These are phyloP conservation scores for Barnardius zonarius DNA, from an alignment of 2,113 vertebrate species.

Conservation along the genomic window DNA sequence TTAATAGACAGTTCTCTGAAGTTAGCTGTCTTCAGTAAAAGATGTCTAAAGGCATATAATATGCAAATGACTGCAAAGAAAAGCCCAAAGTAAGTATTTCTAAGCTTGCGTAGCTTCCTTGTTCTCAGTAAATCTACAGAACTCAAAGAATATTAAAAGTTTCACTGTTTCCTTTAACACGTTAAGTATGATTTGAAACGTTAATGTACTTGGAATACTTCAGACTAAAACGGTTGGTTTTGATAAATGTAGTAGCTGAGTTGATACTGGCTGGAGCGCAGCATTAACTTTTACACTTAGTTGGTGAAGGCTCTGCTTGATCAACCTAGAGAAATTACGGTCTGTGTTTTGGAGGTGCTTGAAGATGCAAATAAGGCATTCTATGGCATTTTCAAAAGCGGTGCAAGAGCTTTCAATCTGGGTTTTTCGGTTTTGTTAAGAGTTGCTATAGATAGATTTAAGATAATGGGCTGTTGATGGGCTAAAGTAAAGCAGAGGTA, in stretches of 20 bases:
- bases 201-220: not conserved
- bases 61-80: not conserved
- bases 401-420: not conserved
- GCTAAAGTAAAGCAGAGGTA: not conserved
- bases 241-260: not conserved
- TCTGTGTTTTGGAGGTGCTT: not conserved
- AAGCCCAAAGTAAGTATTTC: not conserved
- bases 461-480: not conserved
- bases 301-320: not conserved
- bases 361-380: not conserved
- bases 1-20: not conserved
- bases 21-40: not conserved
- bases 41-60: not conserved
- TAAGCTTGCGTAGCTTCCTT: not conserved
- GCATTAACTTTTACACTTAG: not conserved
- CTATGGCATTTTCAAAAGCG: not conserved
- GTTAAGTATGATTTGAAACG: not conserved
- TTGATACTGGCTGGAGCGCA: not conserved
- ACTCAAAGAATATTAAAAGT: not conserved
- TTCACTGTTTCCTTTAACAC: not conserved
- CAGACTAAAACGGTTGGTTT: not conserved
- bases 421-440: not conserved
- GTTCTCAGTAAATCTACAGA: not conserved
- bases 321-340: not conserved
- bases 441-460: not conserved